Conservation (phyloP, 2,888 invertebrate species). For the Coenonympha arcania region DNA sequence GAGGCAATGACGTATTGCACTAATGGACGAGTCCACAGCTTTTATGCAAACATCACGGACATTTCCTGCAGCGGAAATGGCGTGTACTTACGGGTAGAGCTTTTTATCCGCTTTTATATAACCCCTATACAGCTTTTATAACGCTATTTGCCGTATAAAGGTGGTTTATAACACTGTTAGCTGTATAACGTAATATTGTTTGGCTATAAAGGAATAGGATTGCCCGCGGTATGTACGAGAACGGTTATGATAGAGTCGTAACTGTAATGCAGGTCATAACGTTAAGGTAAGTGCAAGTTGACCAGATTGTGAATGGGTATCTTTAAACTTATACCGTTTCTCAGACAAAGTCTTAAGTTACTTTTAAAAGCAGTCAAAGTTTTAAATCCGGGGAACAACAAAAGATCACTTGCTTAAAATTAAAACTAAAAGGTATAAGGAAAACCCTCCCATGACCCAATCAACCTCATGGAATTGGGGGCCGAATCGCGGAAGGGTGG, state of each 20-base stretch:
- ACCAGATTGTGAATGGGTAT: background rate
- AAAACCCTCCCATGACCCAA: too few relatives aligned
- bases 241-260: background rate
- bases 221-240: background rate
- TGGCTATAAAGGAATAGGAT: background rate
- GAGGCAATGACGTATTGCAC: constrained; percentile 39
- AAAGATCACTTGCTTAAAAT: too few relatives aligned
- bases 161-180: background rate
- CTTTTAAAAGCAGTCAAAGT: too few relatives aligned
- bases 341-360: too few relatives aligned
- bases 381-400: too few relatives aligned
- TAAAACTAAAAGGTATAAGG: too few relatives aligned
- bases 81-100: background rate
- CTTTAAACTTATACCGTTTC: background rate
- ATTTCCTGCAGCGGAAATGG: constrained; percentile 8
- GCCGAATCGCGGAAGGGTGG: too few relatives aligned
- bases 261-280: constrained; percentile 2
- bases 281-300: background rate
- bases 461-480: too few relatives aligned
- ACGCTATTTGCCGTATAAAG: constrained; percentile 1
- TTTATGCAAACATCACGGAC: constrained; percentile 6
- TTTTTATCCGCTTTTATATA: background rate
- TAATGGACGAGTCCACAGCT: constrained; percentile 22
- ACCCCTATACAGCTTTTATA: too few relatives aligned
- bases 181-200: background rate